Percentiles rank a stretch among this genome's conserved stretches.
Conservation (phyloP, 2,113 vertebrate species). For the Thryonomys swinderianus region DNA sequence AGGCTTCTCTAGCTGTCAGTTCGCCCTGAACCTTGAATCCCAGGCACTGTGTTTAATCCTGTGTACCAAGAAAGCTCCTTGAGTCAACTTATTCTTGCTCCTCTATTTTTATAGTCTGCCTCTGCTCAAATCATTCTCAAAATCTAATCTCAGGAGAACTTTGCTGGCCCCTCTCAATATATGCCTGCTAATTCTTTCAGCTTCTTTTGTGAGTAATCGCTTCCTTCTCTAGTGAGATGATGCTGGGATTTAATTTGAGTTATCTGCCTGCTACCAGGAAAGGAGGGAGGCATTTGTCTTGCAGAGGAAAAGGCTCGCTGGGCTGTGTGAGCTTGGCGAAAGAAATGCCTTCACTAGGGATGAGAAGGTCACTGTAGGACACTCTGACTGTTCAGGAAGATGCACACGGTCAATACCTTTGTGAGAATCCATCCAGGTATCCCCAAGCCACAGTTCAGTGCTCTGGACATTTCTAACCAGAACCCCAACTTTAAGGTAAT, state of each 20-base stretch:
- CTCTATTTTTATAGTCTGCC: not conserved
- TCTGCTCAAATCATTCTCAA: not conserved
- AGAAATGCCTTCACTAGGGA: not conserved
- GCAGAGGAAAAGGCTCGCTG: not conserved
- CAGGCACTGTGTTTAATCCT: not conserved
- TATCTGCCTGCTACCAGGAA: not conserved
- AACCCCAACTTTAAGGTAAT: too few relatives aligned
- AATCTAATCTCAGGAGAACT: not conserved
- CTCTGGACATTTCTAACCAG: not conserved
- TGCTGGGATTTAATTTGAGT: not conserved
- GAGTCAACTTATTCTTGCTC: not conserved
- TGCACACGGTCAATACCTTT: not conserved
- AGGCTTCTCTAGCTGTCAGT: not conserved
- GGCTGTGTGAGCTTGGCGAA: not conserved
- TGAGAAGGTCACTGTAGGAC: not conserved
- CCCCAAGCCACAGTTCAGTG: not conserved
- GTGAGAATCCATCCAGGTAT: not conserved
- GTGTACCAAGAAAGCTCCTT: not conserved
- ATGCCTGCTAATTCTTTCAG: not conserved
- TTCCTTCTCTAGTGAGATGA: not conserved
- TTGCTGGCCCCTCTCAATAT: not conserved
- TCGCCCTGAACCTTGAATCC: not conserved
- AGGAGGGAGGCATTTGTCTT: not conserved
- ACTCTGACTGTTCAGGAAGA: not conserved
- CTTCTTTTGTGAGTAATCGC: not conserved